Conservation (phyloP, 2,888 invertebrate species). For the Chrysina gloriosa region DNA sequence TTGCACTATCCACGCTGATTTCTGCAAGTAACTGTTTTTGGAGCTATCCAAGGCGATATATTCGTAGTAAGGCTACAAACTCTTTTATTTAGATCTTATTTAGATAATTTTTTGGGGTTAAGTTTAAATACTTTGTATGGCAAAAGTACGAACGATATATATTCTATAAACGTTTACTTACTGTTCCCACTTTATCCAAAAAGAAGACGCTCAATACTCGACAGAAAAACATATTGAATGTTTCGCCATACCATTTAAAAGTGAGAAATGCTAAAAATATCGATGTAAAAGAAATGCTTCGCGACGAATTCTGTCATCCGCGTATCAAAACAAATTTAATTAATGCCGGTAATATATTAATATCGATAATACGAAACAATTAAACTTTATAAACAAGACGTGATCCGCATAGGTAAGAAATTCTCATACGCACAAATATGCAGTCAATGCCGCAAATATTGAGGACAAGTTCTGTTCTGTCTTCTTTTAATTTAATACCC, state of each 20-base stretch:
- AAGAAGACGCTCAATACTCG: too few species aligned
- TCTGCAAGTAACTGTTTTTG: too few species aligned
- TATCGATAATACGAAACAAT: conserved; percentile 35
- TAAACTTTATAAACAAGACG: conserved; percentile 40
- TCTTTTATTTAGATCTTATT: too few species aligned
- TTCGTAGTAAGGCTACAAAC: too few species aligned
- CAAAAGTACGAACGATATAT: too few species aligned
- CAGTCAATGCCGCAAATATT: neutral
- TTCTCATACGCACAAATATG: conserved; percentile 29
- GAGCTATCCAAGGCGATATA: too few species aligned
- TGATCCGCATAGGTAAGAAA: conserved; percentile 10
- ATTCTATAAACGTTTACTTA: too few species aligned
- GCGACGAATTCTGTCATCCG: conserved; percentile 4
- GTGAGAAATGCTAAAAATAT: conserved; percentile 20
- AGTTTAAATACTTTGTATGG: too few species aligned
- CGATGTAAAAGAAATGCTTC: neutral
- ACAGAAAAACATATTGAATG: neutral
- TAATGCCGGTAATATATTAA: conserved; percentile 32
- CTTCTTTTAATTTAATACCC: neutral
- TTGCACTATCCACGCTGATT: too few species aligned
- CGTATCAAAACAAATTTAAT: conserved; percentile 28
- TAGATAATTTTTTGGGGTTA: too few species aligned
- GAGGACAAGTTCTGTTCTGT: conserved; percentile 1
- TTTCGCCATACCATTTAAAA: neutral
- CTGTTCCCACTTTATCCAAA: too few species aligned